These are phyloP conservation scores for Dromococcyx pavoninus DNA, from an alignment of 2,797 vertebrate species.

Conservation along the genomic window DNA sequence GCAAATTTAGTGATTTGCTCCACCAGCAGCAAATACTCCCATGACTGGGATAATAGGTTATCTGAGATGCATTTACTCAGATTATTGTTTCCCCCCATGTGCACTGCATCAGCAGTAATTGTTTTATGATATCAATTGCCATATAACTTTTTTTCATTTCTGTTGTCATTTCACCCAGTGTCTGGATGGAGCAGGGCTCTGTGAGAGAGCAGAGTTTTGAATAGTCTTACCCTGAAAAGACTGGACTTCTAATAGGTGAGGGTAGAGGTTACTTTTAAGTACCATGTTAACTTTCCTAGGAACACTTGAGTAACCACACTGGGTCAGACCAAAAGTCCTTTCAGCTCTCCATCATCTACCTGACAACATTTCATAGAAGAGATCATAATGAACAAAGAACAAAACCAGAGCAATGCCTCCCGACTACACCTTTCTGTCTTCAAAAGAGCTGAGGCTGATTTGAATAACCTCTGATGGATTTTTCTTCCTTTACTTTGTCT, in stretches of 20 bases:
- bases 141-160: neutral
- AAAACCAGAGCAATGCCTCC: neutral
- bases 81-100: neutral
- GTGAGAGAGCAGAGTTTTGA: neutral
- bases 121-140: neutral
- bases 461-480: neutral
- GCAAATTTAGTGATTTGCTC: neutral
- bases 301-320: neutral
- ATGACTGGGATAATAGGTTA: neutral
- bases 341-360: neutral
- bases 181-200: neutral
- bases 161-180: neutral
- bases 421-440: neutral
- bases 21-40: neutral
- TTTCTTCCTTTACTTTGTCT: neutral
- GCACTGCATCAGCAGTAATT: neutral
- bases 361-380: neutral
- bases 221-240: neutral
- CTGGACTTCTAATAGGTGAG: neutral
- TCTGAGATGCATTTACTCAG: neutral
- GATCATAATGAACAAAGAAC: neutral
- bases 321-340: neutral
- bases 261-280: neutral
- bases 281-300: neutral
- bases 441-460: neutral